Evolutionary conservation across 2,888 invertebrate genomes (phyloP).

Genomic region (Netelia virgata): DNA sequence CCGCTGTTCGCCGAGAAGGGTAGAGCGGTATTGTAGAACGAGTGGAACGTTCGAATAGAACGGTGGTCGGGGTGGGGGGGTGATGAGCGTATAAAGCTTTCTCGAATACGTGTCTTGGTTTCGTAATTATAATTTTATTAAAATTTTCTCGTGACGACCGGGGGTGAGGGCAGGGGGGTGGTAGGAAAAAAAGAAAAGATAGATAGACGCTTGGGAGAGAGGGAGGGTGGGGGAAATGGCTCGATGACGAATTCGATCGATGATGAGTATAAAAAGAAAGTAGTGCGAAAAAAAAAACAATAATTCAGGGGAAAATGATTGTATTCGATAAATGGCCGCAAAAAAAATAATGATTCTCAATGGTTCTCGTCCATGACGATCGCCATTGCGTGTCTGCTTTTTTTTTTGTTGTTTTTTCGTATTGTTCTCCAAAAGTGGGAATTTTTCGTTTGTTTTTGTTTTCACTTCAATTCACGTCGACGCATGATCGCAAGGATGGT

Average conservation of each 20-base stretch:
- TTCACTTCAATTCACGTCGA: slow-evolving; percentile 53
- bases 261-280: slow-evolving; percentile 51
- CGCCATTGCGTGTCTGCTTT: slow-evolving; percentile 41
- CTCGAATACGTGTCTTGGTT: slow-evolving; percentile 59
- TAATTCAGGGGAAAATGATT: slow-evolving; percentile 64
- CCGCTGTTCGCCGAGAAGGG: slow-evolving; percentile 12
- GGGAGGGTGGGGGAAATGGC: slow-evolving; percentile 26
- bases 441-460: slow-evolving; percentile 72
- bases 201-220: not conserved
- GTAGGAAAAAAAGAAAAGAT: slow-evolving; percentile 57
- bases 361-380: slow-evolving; percentile 48
- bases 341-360: slow-evolving; percentile 36
- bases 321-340: slow-evolving; percentile 67
- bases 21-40: slow-evolving; percentile 19
- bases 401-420: too few relatives aligned
- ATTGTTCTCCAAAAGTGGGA: slow-evolving; percentile 62
- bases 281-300: slow-evolving; percentile 38
- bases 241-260: slow-evolving; percentile 62
- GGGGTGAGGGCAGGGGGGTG: slow-evolving; percentile 64
- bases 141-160: slow-evolving; percentile 74
- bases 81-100: slow-evolving; percentile 40
- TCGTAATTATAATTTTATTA: slow-evolving; percentile 80
- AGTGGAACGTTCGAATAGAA: slow-evolving; percentile 19
- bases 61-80: slow-evolving; percentile 13
- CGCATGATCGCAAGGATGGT: slow-evolving; percentile 60